Conservation (phyloP, 2,888 invertebrate genomes). For the Nemoura dubitans region DNA sequence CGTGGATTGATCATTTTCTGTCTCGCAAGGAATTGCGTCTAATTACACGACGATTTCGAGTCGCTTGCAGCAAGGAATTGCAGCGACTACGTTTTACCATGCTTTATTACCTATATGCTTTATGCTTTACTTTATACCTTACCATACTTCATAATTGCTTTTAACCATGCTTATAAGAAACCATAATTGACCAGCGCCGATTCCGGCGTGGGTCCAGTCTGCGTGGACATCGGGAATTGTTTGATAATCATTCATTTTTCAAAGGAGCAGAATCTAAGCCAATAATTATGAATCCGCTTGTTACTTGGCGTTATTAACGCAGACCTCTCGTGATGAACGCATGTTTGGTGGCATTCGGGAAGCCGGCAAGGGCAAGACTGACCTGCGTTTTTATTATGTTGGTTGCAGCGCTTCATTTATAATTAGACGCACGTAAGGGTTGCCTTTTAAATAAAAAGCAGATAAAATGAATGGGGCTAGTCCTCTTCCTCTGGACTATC, state of each 20-base stretch:
- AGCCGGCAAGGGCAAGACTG: not conserved
- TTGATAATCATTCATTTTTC: not conserved
- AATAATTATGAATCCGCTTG: not conserved
- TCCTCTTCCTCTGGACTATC: no score
- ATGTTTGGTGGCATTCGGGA: not conserved
- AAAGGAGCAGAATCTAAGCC: not conserved
- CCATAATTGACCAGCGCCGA: no score
- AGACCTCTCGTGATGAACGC: not conserved
- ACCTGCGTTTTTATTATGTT: not conserved
- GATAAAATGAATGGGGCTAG: not conserved
- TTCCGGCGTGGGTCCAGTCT: no score
- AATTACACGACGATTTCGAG: not conserved
- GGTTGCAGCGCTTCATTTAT: not conserved
- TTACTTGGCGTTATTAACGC: not conserved
- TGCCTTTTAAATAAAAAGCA: not conserved
- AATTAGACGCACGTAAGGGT: not conserved
- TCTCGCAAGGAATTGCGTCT: not conserved
- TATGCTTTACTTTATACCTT: no score
- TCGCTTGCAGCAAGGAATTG: not conserved
- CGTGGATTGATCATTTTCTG: conserved; percentile 22
- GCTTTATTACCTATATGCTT: not conserved
- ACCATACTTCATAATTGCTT: no score
- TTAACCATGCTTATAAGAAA: no score
- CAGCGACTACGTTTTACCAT: not conserved
- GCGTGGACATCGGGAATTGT: not conserved